phyloP scores from a whole-genome alignment of 2,797 vertebrate genomes.

The Enteromius anoplus region DNA sequence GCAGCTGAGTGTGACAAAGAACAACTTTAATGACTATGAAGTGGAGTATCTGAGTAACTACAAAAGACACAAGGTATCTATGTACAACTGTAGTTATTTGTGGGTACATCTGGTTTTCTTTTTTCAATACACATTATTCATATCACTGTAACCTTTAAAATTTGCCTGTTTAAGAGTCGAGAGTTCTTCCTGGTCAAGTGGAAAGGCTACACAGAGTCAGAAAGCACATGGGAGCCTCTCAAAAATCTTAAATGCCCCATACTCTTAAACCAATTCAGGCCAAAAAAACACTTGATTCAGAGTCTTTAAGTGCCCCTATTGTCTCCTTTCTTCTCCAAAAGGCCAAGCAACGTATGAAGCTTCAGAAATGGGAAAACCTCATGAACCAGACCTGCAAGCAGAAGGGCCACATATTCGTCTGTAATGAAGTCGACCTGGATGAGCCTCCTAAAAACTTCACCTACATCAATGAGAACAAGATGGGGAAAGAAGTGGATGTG shows the following conservation, averaged over 20 bases:
- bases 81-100: slow-evolving; percentile 1
- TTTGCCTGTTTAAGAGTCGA: slow-evolving; percentile 76
- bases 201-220: slow-evolving; percentile 80
- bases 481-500: slow-evolving; percentile 81
- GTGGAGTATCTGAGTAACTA: slow-evolving; percentile 92
- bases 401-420: slow-evolving; percentile 83
- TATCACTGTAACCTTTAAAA: background rate
- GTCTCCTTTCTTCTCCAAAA: slow-evolving; percentile 79
- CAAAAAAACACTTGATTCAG: slow-evolving; percentile 63
- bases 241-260: slow-evolving; percentile 84
- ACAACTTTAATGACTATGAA: slow-evolving; percentile 84
- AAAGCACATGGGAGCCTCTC: slow-evolving; percentile 88
- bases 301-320: slow-evolving; percentile 75
- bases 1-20: slow-evolving; percentile 77
- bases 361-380: slow-evolving; percentile 81
- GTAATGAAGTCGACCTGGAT: slow-evolving; percentile 88
- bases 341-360: slow-evolving; percentile 79
- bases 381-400: slow-evolving; percentile 85
- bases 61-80: slow-evolving; percentile 69
- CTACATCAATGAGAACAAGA: slow-evolving; percentile 89
- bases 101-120: background rate
- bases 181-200: slow-evolving; percentile 91
- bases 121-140: background rate
- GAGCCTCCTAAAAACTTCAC: slow-evolving; percentile 85
- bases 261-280: slow-evolving; percentile 82